A percentile compares a stretch with the other conserved stretches of the same genome.
These are phyloP conservation scores for Cetoscarus ocellatus DNA, from an alignment of 2,797 vertebrate species.

Conservation along the genomic window DNA sequence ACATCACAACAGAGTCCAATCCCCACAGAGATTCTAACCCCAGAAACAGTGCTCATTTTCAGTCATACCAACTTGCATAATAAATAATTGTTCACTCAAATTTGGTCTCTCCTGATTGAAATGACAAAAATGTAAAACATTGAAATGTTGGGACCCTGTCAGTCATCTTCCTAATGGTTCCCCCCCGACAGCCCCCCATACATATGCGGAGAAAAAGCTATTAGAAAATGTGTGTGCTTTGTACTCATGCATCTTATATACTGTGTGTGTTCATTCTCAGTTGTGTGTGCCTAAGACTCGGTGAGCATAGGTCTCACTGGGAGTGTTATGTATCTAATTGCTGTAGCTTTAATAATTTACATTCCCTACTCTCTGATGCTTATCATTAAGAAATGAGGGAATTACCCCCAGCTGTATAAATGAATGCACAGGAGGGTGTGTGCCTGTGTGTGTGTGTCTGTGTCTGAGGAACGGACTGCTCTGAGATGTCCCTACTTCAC, in stretches of 20 bases:
- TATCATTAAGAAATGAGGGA: constrained; percentile 75
- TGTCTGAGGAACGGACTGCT: not conserved
- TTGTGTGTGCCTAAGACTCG: constrained; percentile 22
- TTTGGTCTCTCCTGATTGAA: no score
- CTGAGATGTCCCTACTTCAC: not conserved
- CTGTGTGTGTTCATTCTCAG: constrained; percentile 24
- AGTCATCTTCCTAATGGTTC: no score
- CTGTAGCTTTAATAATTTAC: constrained; percentile 79
- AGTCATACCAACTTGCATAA: no score
- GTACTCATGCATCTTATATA: constrained; percentile 10
- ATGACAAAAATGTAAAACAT: no score
- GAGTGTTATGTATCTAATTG: constrained; percentile 77
- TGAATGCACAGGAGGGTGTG: not conserved
- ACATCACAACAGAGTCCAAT: no score
- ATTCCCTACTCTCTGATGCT: constrained; percentile 64
- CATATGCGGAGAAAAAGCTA: constrained; percentile 2
- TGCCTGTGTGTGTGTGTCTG: not conserved
- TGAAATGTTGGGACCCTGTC: no score
- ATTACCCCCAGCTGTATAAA: constrained; percentile 43
- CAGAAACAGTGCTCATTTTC: no score
- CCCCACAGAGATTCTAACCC: no score
- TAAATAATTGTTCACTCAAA: no score
- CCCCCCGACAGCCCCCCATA: not conserved
- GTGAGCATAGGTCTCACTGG: constrained; percentile 53
- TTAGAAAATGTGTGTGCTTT: constrained; percentile 10